These are phyloP conservation scores for Leptopilina boulardi DNA, from an alignment of 1,140 invertebrate genomes.

Conservation along the genomic window DNA sequence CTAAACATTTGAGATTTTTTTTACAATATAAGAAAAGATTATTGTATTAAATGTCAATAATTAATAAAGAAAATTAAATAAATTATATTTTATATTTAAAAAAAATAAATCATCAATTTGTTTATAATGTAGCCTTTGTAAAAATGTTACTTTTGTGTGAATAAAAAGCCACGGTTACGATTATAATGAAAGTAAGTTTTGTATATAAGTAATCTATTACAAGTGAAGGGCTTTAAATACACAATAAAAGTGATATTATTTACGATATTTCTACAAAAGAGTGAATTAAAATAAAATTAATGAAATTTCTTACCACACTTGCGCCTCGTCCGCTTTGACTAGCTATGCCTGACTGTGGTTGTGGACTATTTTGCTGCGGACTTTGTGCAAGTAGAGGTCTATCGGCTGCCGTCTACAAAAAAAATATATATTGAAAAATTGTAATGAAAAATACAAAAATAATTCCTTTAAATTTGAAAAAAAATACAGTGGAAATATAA, in stretches of 20 bases:
- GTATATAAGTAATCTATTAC: background rate
- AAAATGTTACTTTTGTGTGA: background rate
- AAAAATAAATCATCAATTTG: background rate
- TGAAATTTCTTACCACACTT: constrained; percentile 86
- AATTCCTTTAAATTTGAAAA: background rate
- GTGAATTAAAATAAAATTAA: constrained; percentile 29
- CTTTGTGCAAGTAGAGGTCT: constrained; percentile 77
- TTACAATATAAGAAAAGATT: too few relatives aligned
- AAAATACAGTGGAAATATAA: too few relatives aligned
- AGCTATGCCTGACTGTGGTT: constrained; percentile 80
- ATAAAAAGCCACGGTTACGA: background rate
- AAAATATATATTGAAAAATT: constrained; percentile 23
- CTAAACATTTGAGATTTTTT: too few relatives aligned
- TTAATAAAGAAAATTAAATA: too few relatives aligned
- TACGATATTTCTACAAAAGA: constrained; percentile 35
- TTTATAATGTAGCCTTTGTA: background rate
- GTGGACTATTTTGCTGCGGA: constrained; percentile 79
- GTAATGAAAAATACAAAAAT: background rate
- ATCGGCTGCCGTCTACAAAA: constrained; percentile 81
- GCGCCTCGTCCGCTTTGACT: constrained; percentile 91
- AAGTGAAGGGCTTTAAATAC: constrained; percentile 7
- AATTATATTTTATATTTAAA: too few relatives aligned
- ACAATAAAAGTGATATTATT: constrained; percentile 14
- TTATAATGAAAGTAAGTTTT: background rate
- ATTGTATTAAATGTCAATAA: too few relatives aligned